A percentile compares a stretch with the other conserved stretches of the same genome.
These are phyloP conservation scores for Agonopterix alstromeriana DNA, from an alignment of 2,888 invertebrate genomes.

Conservation along the genomic window DNA sequence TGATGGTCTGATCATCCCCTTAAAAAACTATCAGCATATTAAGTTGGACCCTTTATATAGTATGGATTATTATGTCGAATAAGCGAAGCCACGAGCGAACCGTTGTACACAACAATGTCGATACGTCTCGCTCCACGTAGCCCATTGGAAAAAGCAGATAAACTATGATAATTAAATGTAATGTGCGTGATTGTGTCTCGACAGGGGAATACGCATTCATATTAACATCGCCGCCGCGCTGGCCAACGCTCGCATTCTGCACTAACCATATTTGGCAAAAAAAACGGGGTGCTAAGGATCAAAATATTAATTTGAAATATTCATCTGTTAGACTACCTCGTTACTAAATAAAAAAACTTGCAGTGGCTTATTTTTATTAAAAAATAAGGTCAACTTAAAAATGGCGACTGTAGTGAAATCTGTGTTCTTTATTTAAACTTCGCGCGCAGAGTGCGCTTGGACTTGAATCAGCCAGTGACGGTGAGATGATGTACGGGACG, in stretches of 20 bases:
- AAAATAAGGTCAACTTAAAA: slow-evolving; percentile 46
- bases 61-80: no score
- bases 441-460: slow-evolving; percentile 24
- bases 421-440: slow-evolving; percentile 11
- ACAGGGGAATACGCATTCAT: slow-evolving; percentile 39
- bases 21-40: no score
- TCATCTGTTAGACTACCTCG: slow-evolving; percentile 49
- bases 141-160: slow-evolving; percentile 72
- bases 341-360: slow-evolving; percentile 14
- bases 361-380: slow-evolving; percentile 60
- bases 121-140: slow-evolving; percentile 64
- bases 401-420: slow-evolving; percentile 9
- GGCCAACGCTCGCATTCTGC: slow-evolving; percentile 35
- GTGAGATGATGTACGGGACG: slow-evolving; percentile 49
- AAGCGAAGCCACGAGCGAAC: neutral
- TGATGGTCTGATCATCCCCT: no score
- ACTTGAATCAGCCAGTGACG: slow-evolving; percentile 17
- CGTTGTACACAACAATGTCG: slow-evolving; percentile 45
- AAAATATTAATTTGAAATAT: slow-evolving; percentile 55
- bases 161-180: slow-evolving; percentile 68
- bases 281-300: slow-evolving; percentile 49
- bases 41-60: neutral
- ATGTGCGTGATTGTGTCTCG: slow-evolving; percentile 49
- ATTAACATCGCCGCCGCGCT: slow-evolving; percentile 19
- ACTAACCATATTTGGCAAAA: slow-evolving; percentile 6